Base-by-base conservation (phyloP, 2,113 vertebrate genomes). In the Leucoraja erinaceus region DNA sequence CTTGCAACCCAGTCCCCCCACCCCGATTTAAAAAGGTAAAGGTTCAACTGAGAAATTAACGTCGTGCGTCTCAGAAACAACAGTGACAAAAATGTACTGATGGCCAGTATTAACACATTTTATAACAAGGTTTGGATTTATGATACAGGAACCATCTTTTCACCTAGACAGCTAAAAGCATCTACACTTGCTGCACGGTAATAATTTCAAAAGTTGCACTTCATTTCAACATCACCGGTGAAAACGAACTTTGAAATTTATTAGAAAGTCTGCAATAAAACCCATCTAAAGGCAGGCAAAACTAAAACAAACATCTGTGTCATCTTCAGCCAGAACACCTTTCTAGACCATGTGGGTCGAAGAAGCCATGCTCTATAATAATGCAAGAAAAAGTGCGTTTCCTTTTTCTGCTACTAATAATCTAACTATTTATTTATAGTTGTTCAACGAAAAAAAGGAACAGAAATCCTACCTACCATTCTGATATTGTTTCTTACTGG, bases 261-360 rank as follows among this genome's bases (percentile, higher is more conserved):
- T 38, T 47, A 4, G 90, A 91, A 54, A 10, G 18, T 72, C 88
- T 91, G 25, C 20, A 28, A 33, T 72, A 38, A 91, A 68, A 47
- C 47, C 18, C 16, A 91, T 38, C 33, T 38, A 33, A 47, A 63
- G 28, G 38, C 9, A 91, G 66, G 47, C 66, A 31, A 18, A 84
- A 84, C 83, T 66, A 74, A 72, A 72, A 38, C 68, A 91, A 91
- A 91, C 31, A 90, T 47, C 38, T 72, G 63, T 66, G 70, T 33
- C 66, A 91, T 47, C 33, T 54, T 28, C 66, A 91, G 11, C 38
- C 7, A 25, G 33, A 91, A 91, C 33, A 72, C 90, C 20, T 74
- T 68, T 38, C 90, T 74, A 68, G 68, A 91, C 90, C 90, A 91
- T 91, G 68, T 54, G 90, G 33, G 54, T 22, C 88, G 70, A 88